A percentile compares a stretch with the other conserved stretches of the same genome.
Evolutionary conservation across 2,113 vertebrate genomes (phyloP).

Genomic region (human): GRCh38 chr3:143711001-143711500

Average conservation of each 20-base stretch:
- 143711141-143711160: slow-evolving; percentile 21
- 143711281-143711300: slow-evolving; percentile 50
- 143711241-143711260: neutral
- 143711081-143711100: slow-evolving; percentile 62
- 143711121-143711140: slow-evolving; percentile 55
- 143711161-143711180: slow-evolving; percentile 16
- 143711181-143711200: slow-evolving; percentile 43
- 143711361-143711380: slow-evolving; percentile 41
- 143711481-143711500: too few species aligned
- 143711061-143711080: slow-evolving; percentile 62
- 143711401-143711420: too few species aligned
- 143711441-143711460: too few species aligned
- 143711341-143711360: slow-evolving; percentile 65
- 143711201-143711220: neutral
- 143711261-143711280: slow-evolving; percentile 60
- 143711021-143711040: slow-evolving; percentile 44
- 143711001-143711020: slow-evolving; percentile 42
- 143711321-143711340: slow-evolving; percentile 49
- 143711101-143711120: slow-evolving; percentile 43
- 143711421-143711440: too few species aligned
- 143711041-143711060: slow-evolving; percentile 52
- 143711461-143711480: too few species aligned
- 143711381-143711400: neutral
- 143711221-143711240: slow-evolving; percentile 38
- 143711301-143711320: slow-evolving; percentile 47